Evolutionary conservation across 2,888 invertebrate genomes (phyloP), one percentile per base, ranked within the genome.

Genomic region (Leptopilina myrica): DNA sequence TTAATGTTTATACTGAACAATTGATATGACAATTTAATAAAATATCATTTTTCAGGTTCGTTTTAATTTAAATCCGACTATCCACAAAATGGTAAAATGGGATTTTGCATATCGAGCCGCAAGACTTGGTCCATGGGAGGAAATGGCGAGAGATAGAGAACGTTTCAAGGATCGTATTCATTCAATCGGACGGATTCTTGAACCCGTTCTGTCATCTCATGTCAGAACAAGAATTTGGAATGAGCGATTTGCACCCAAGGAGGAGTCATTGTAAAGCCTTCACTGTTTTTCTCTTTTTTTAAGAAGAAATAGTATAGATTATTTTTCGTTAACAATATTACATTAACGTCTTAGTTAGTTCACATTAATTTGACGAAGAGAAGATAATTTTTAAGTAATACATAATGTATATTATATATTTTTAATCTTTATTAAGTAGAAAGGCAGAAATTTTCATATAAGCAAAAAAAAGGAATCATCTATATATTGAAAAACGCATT

Each of bases 71-170:
- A 89, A 91, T 43, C 90, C 92, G 7, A 88, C 87, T 76, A 90
- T 94, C 12, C 93, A 93, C 83, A 89, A 87, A 1, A 93, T 94
- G 92, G 85, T 93, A 1, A 88, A 92, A 80, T 94, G 94, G 94
- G 91, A 93, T 64, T 93, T 89, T 83, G 94, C 94, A 0, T 93
- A 94, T 82, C 92, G 93, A 76, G 92, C 92, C 26, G 93, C 94
- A 3, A 91, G 94, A n/a, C 92, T 90, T 83, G 94, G 94, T 3
- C 93, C 92, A 1, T 94, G 94, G 94, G 94, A 94, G 86, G 89
- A 92, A 86, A 91, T 91, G 84, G 93, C 92, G 1, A 88, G 93
- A 53, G 94, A 94, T 81, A 89, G 93, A 66, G 92, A 88, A 9
- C 90, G 94, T 64, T 94, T 94, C 86, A 90, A 88, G 75, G 86